Conservation (phyloP, 1,140 invertebrate genomes). For the Ceratitis capitata region DNA sequence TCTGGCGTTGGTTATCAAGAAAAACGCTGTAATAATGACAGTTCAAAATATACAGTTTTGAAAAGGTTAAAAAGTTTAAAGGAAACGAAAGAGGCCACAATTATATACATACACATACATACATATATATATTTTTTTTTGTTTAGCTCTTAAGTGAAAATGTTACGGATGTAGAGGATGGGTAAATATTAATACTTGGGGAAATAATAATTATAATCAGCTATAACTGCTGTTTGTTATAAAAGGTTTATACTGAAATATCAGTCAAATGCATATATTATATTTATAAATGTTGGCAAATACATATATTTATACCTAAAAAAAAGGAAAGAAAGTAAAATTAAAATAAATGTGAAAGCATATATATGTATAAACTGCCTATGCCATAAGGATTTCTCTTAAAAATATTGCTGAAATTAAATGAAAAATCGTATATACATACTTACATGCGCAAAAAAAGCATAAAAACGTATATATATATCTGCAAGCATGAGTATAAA, state of each 20-base stretch:
- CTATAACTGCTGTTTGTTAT: background rate
- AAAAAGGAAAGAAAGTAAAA: too few species aligned
- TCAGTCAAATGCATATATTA: background rate
- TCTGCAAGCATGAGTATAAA: background rate
- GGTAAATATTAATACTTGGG: background rate
- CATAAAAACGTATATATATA: background rate
- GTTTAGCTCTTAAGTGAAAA: constrained; percentile 12
- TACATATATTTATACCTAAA: background rate
- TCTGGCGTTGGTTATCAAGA: too few species aligned
- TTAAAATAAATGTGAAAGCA: too few species aligned
- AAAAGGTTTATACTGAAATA: background rate
- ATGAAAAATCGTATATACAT: background rate
- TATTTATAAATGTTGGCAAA: background rate
- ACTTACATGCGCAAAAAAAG: background rate
- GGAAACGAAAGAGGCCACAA: constrained; percentile 1
- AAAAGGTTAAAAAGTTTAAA: background rate
- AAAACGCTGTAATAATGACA: background rate
- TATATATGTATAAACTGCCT: background rate
- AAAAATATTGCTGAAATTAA: background rate
- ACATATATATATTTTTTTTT: background rate
- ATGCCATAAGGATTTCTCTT: background rate
- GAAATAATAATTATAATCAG: background rate
- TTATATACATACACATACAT: background rate
- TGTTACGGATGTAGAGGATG: background rate
- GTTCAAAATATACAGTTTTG: too few species aligned